phyloP scores from a whole-genome alignment of 2,888 invertebrate genomes.

The Caenorhabditis panamensis region DNA sequence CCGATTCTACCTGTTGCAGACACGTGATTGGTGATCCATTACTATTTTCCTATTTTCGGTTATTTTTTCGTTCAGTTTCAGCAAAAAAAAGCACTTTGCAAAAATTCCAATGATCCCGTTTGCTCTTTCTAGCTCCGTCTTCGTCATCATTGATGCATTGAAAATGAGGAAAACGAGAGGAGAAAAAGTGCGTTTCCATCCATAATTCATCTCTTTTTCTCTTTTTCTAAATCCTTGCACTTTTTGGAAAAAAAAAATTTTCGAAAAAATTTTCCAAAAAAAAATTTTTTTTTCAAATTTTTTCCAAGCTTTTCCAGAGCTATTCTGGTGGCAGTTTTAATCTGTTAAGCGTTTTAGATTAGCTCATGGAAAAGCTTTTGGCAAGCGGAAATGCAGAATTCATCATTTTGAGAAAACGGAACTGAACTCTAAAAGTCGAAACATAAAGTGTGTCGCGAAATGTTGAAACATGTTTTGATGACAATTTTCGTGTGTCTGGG shows the following conservation, averaged over 20 bases:
- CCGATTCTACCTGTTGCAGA: too few relatives aligned
- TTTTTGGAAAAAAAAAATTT: too few relatives aligned
- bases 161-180: neutral
- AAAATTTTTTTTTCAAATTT: too few relatives aligned
- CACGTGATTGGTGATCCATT: neutral
- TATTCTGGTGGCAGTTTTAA: too few relatives aligned
- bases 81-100: too few relatives aligned
- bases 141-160: constrained; percentile 5
- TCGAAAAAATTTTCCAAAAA: too few relatives aligned
- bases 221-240: neutral
- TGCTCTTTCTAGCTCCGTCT: too few relatives aligned
- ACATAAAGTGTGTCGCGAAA: neutral
- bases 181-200: neutral
- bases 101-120: neutral
- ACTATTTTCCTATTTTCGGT: neutral
- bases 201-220: neutral
- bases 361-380: neutral
- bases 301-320: neutral
- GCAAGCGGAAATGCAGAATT: neutral
- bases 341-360: neutral
- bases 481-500: neutral
- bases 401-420: too few relatives aligned
- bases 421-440: too few relatives aligned
- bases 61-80: neutral
- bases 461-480: neutral